Conservation (phyloP, 2,888 invertebrate genomes). For the Ichneumoninae sp. region DNA sequence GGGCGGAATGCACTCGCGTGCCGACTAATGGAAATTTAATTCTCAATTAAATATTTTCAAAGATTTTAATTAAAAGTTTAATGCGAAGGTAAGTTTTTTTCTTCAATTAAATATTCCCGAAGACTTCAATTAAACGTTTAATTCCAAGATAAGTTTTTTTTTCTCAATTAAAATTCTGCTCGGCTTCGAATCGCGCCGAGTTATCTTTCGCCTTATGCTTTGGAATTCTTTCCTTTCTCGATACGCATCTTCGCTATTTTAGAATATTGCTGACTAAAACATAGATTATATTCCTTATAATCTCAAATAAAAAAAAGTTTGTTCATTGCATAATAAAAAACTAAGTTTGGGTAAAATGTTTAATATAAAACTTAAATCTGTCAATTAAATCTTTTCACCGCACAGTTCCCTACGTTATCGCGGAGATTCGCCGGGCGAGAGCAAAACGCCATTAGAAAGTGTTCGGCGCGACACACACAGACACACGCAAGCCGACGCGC, state of each 20-base stretch:
- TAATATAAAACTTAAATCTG: not conserved
- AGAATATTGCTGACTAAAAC: no score
- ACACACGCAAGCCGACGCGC: constrained; percentile 23
- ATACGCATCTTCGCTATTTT: no score
- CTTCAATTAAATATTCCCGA: no score
- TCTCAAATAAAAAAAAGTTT: no score
- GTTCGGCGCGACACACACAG: constrained; percentile 42
- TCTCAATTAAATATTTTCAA: not conserved
- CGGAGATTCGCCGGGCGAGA: constrained; percentile 52
- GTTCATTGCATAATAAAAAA: no score
- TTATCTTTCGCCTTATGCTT: not conserved
- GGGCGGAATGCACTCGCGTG: constrained; percentile 21
- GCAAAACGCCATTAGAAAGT: constrained; percentile 68
- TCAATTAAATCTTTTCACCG: constrained; percentile 3
- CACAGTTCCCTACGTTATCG: constrained; percentile 19
- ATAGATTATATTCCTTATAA: no score
- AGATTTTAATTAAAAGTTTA: not conserved
- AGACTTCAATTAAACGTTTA: no score
- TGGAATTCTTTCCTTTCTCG: no score
- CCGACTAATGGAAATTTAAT: not conserved
- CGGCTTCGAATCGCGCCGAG: not conserved
- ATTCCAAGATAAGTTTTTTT: not conserved
- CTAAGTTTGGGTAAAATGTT: no score
- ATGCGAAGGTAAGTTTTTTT: not conserved
- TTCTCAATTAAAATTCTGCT: not conserved